phyloP scores from a whole-genome alignment of 2,888 invertebrate species.

The Physocephala rufipes region DNA sequence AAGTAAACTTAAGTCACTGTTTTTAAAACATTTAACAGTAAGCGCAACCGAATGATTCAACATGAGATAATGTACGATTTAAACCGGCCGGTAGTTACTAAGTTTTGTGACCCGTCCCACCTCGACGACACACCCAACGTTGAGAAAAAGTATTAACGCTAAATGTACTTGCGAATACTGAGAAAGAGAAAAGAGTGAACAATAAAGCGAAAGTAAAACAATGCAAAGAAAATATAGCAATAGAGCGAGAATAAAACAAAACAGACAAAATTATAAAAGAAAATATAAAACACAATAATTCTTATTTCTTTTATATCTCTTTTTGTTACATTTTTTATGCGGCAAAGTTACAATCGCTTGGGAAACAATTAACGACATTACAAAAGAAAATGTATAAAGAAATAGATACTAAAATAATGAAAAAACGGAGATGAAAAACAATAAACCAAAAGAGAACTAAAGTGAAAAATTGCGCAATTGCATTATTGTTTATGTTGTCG shows the following conservation, averaged over 20 bases:
- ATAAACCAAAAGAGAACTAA: not conserved
- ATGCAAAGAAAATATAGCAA: not conserved
- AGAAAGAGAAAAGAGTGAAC: no score
- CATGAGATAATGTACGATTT: not conserved
- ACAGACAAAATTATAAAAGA: not conserved
- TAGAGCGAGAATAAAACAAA: not conserved
- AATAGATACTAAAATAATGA: not conserved
- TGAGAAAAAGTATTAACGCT: no score
- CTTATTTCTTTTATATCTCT: not conserved
- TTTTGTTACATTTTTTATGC: not conserved
- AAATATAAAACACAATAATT: no score
- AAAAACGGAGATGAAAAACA: no score
- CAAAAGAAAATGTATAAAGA: conserved; percentile 14
- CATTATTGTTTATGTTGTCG: not conserved
- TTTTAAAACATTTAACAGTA: no score
- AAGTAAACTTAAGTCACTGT: no score
- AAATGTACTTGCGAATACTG: not conserved
- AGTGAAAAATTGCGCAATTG: conserved; percentile 19
- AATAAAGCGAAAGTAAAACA: not conserved
- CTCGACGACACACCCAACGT: not conserved
- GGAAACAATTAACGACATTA: not conserved
- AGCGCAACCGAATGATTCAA: no score
- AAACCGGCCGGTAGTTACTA: conserved; percentile 19
- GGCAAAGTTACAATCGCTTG: conserved; percentile 2
- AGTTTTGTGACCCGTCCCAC: not conserved